Percentiles rank a stretch among this genome's conserved stretches.
Conservation (phyloP, 1,140 invertebrate species). For the Goniozus legneri region DNA sequence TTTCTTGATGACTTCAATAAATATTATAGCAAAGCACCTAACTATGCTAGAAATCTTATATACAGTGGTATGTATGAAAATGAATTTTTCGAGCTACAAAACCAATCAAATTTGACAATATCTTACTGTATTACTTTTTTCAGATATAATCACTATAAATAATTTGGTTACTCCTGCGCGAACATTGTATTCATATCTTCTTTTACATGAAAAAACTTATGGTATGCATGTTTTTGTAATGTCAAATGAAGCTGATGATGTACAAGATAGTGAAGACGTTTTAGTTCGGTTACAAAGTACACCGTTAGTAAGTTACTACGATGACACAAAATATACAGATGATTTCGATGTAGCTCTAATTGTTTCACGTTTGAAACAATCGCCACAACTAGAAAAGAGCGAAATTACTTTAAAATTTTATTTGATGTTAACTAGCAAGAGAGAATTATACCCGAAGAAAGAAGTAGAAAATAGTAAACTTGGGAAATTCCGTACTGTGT, state of each 20-base stretch:
- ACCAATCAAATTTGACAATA: neutral
- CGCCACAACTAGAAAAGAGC: slow-evolving; percentile 41
- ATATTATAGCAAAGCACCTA: slow-evolving; percentile 81
- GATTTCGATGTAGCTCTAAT: slow-evolving; percentile 71
- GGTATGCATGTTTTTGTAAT: slow-evolving; percentile 69
- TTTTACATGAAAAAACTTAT: slow-evolving; percentile 68
- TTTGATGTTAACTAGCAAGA: slow-evolving; percentile 67
- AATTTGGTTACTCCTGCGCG: slow-evolving; percentile 63
- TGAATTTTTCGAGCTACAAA: neutral
- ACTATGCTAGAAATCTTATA: slow-evolving; percentile 76
- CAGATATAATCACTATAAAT: slow-evolving; percentile 60
- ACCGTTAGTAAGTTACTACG: slow-evolving; percentile 60
- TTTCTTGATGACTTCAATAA: slow-evolving; percentile 82
- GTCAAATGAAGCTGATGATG: slow-evolving; percentile 53
- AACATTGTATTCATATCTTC: slow-evolving; percentile 71
- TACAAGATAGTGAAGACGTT: slow-evolving; percentile 58
- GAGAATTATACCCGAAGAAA: slow-evolving; percentile 69
- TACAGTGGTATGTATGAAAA: slow-evolving; percentile 59
- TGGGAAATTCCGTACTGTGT: slow-evolving; percentile 65
- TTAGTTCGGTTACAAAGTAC: slow-evolving; percentile 61
- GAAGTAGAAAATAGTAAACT: slow-evolving; percentile 62
- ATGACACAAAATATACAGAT: slow-evolving; percentile 63
- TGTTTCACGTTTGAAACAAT: slow-evolving; percentile 58
- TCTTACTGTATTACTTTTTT: slow-evolving; percentile 19
- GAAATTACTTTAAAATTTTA: slow-evolving; percentile 70